These are phyloP conservation scores for Hypsibius dujardini DNA, from an alignment of 1,140 invertebrate genomes.

Conservation along the genomic window DNA sequence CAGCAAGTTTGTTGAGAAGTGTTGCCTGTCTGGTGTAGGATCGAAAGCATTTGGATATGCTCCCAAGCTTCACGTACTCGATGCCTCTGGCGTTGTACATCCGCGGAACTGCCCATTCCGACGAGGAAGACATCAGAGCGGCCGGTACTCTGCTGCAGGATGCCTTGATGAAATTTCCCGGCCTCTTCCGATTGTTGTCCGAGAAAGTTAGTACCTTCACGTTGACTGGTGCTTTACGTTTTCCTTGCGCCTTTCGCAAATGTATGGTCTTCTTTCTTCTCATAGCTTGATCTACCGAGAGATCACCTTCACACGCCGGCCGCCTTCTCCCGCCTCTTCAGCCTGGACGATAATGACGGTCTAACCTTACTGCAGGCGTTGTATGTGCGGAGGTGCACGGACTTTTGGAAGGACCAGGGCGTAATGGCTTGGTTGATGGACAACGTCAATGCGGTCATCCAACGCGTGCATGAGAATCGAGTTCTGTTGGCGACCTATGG, in stretches of 20 bases:
- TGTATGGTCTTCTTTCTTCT: too few species aligned
- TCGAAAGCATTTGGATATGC: neutral
- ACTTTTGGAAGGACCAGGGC: neutral
- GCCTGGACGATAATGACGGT: neutral
- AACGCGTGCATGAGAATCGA: too few species aligned
- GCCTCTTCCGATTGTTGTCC: neutral
- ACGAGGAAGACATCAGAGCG: neutral
- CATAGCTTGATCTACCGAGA: neutral
- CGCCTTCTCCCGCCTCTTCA: neutral
- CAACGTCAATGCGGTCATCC: neutral
- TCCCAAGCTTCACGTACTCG: constrained; percentile 1
- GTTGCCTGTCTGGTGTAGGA: neutral
- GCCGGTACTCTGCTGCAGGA: neutral
- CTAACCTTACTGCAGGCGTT: neutral
- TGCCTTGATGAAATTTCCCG: neutral
- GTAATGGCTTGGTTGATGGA: neutral
- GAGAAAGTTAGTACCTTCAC: neutral
- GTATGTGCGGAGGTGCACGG: neutral
- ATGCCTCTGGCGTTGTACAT: constrained; percentile 7
- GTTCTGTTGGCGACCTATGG: too few species aligned
- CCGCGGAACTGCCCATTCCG: neutral
- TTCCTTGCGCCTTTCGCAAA: too few species aligned
- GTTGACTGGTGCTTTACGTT: too few species aligned
- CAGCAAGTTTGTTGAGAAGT: too few species aligned
- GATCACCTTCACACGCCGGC: neutral